Conservation (phyloP, 2,113 vertebrate species). For the Semnornis frantzii region DNA sequence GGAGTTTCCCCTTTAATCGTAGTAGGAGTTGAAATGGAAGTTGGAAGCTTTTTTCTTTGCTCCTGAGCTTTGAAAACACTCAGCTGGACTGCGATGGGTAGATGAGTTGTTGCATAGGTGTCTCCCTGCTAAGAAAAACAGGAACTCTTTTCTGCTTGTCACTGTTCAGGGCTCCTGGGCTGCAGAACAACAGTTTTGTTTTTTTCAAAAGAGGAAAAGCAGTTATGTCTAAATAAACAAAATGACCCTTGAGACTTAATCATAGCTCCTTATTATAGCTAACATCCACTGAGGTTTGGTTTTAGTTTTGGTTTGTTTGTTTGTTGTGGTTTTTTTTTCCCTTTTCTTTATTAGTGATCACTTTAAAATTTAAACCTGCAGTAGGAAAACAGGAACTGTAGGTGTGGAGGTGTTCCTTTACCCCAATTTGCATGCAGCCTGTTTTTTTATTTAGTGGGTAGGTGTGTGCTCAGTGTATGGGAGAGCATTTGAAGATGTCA, state of each 20-base stretch:
- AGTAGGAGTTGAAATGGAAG: background rate
- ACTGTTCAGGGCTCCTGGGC: constrained; percentile 43
- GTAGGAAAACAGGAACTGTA: constrained; percentile 73
- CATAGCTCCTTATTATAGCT: constrained; percentile 59
- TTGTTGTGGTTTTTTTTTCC: background rate
- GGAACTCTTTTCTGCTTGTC: constrained; percentile 64
- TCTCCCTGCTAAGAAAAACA: constrained; percentile 69
- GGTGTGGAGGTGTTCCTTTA: constrained; percentile 67
- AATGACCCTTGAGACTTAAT: constrained; percentile 67
- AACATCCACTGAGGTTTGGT: background rate
- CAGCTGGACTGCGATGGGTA: background rate
- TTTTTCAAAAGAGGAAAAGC: constrained; percentile 71
- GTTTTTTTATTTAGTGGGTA: constrained; percentile 73
- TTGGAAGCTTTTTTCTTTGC: background rate
- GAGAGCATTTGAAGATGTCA: constrained; percentile 76
- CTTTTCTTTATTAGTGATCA: background rate
- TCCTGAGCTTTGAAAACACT: background rate
- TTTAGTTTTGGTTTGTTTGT: background rate
- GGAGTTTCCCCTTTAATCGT: background rate
- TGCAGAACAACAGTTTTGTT: constrained; percentile 59
- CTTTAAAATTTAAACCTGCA: constrained; percentile 51
- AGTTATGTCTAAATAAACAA: constrained; percentile 69
- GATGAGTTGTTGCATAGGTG: constrained; percentile 10
- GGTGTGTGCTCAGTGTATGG: constrained; percentile 75
- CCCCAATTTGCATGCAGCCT: constrained; percentile 66